Evolutionary conservation across 2,113 vertebrate species (phyloP), one percentile per base, ranked within the genome.

Genomic region (Reinhardtius hippoglossoides): DNA sequence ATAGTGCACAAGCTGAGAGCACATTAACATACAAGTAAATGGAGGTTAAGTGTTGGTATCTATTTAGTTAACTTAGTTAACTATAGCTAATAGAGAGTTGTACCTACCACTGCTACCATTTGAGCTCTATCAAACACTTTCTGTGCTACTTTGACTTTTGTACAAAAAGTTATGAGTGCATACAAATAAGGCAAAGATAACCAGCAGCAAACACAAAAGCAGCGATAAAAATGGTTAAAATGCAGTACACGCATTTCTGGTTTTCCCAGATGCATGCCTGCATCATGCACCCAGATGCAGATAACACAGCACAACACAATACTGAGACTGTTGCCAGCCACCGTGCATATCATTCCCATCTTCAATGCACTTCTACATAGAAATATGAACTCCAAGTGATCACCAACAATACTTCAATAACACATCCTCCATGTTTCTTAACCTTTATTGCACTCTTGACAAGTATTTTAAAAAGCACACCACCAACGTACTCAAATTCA

Each of bases 401-500:
- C 26, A 44, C 40, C 20, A 57, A 62, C 54, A 71, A 56, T 10
- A 71, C 14, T 44, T 20, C 52, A 72, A 52, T 1, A 21, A 62
- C 48, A 18, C 20, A 70, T 4, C 21, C n/a, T 68, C 20, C 10
- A 37, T 4, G 0, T 52, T 31, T 50, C 13, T 71, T 2, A 46
- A 35, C 35, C 35, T 59, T 54, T 46, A 37, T 58, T 54, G 59
- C n/a, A 31, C 50, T 78, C n/a, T 76, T 42, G 18, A 65, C 15
- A 67, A 59, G 37, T 5, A 60, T 23, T 46, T 67, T 24, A 54
- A 67, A 48, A 74, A 68, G 48, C 35, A 67, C 18, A 67, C 14
- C 31, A 57, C 14, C 3, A 26, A 42, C 48, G 18, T 74, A 35
- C 65, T 74, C n/a, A 74, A 55, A 42, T 31, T 26, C 74, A 63